These are phyloP conservation scores for Macropus fuliginosus DNA, from an alignment of 2,797 vertebrate genomes.

Conservation along the genomic window DNA sequence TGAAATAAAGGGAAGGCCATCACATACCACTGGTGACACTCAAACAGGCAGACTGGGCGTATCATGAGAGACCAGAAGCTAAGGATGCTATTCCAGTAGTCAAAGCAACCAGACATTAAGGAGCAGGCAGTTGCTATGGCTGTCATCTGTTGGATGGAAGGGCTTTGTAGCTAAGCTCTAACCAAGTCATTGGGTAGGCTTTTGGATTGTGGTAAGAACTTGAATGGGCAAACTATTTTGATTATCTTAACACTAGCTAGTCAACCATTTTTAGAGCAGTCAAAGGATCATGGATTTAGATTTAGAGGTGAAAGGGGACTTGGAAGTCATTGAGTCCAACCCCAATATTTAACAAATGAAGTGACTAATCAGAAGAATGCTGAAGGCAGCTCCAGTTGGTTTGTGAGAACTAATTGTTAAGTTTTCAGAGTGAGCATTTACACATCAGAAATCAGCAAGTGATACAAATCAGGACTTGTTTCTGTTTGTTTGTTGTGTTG, in stretches of 20 bases:
- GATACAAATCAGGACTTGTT: neutral
- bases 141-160: neutral
- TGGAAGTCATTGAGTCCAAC: neutral
- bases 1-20: neutral
- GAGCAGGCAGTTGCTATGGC: neutral
- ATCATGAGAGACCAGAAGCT: neutral
- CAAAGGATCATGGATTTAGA: neutral
- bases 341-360: neutral
- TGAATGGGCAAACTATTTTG: neutral
- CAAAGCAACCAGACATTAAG: neutral
- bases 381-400: neutral
- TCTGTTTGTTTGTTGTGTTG: neutral
- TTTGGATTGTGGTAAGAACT: neutral
- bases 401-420: neutral
- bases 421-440: neutral
- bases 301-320: neutral
- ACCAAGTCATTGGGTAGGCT: neutral
- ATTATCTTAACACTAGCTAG: neutral
- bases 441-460: neutral
- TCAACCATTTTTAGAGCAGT: neutral
- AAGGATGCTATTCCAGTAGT: neutral
- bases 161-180: neutral
- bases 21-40: neutral
- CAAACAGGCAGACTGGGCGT: neutral
- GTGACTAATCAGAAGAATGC: neutral